Evolutionary conservation across 2,113 vertebrate genomes (phyloP), one percentile per base, ranked within the genome.

Genomic region (Opisthocomus hoazin): DNA sequence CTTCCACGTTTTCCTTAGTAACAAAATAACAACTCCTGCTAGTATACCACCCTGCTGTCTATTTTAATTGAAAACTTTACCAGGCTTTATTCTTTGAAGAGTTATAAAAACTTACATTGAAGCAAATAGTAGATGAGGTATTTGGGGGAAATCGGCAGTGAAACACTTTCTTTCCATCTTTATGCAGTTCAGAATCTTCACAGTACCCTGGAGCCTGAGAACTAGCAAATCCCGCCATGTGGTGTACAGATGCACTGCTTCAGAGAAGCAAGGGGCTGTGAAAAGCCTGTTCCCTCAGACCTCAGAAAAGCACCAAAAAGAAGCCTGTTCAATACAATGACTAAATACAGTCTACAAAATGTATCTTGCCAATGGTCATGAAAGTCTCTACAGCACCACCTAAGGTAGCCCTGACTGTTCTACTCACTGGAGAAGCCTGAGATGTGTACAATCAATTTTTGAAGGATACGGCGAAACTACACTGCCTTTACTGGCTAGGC

Each of bases 11-110:
- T 74, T 12, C 73, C 60, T 94, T 54, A 81, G 41, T 75, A 66
- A 95, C 41, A 95, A 95, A 96, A 51, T 51, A 92, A 89, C 57
- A 88, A 22, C 46, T 91, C 84, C 94, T 91, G 80, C 82, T 95
- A 84, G 57, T 77, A 58, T 76, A 96, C 68, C 65, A 89, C 39
- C 53, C 61, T 90, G 89, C 76, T 96, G 91, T 73, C 92, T 96
- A 61, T 84, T 97, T 96, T 97, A 97, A 97, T 89, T 84, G 92
- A 96, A 97, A 97, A 92, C 26, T 97, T 97, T 60, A 78, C 43
- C 51, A 76, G 74, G 64, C 74, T 94, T 95, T 93, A 51, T 76
- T 94, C 83, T 95, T 95, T 93, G 91, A 93, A 93, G 41, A 91
- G 61, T 29, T 87, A 77, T 87, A 87, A 95, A 95, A 84, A 75